Conservation (phyloP, 2,888 invertebrate genomes). For the Ectemnius lituratus region DNA sequence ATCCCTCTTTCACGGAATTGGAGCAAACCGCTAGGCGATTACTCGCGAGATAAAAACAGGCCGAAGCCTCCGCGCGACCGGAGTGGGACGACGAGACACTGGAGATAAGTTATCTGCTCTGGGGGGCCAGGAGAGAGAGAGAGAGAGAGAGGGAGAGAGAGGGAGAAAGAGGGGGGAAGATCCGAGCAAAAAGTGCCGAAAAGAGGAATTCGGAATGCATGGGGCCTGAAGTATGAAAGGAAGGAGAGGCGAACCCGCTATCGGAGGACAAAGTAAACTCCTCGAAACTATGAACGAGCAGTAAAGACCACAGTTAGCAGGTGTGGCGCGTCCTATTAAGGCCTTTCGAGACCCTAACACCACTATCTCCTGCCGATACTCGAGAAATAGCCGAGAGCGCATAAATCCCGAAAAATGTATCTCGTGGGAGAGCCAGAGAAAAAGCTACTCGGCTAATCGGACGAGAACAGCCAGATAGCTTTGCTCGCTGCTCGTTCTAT, state of each 20-base stretch:
- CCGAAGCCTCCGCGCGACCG: no score
- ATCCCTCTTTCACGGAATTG: slow-evolving; percentile 2
- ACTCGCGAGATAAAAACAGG: no score
- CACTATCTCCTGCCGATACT: slow-evolving; percentile 13
- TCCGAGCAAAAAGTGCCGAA: no score
- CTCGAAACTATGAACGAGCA: slow-evolving; percentile 9
- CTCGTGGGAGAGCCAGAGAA: neutral
- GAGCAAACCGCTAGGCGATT: no score
- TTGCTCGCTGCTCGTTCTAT: neutral
- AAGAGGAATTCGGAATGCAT: no score
- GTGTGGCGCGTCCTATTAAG: slow-evolving; percentile 16
- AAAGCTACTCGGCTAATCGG: neutral
- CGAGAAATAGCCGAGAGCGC: neutral
- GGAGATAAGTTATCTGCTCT: no score
- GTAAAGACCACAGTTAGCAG: slow-evolving; percentile 17
- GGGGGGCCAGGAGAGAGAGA: no score
- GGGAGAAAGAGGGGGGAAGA: no score
- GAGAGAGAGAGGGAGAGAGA: no score
- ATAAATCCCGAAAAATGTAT: slow-evolving; percentile 2
- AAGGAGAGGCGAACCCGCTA: no score
- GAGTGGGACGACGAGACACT: no score
- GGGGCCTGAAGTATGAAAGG: no score
- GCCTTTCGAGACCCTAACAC: slow-evolving; percentile 21
- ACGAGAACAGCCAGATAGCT: neutral
- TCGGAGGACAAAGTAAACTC: slow-evolving; percentile 4